Base-by-base conservation (phyloP, 2,797 vertebrate species). In the Malurus leucopterus region DNA sequence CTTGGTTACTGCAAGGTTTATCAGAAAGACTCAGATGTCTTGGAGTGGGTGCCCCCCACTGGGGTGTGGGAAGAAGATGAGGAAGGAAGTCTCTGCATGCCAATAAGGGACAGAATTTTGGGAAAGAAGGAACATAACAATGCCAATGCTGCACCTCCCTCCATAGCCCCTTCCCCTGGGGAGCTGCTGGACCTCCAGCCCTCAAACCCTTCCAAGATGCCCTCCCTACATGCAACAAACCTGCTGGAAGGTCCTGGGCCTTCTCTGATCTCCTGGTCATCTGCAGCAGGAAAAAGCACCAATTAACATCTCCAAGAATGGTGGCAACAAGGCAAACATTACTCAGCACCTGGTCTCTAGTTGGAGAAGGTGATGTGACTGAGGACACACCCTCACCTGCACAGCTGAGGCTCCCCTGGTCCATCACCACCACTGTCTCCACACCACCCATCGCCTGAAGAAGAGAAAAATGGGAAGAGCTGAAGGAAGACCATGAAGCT, bases 381-480 rank as follows among this genome's bases (percentile, higher is more conserved):
- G 1, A 46, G 22, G 9, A 46, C 26, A 61, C 21, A 3, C 15
- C 4, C 1, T 34, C 29, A 67, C 46, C 62, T 40, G 46, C 6
- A 5, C 0, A 1, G 46, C 5, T 29, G 32, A 61, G 16, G 29
- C 14, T 74, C 46, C 16, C 15, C 32, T 20, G 19, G n/a, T 19
- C 23, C 30, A 9, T 38, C 32, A 13, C 10, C 40, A 32, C 20
- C 1, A 5, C 7, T 20, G 9, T 16, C 47, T 18, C 10, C 2
- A 11, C 5, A 3, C 2, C 3, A 29, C 10, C 32, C 13, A 67
- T 40, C 1, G 0, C 23, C 46, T 32, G 32, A 40, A 29, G 70
- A 21, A 16, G 43, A 44, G 23, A 51, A 21, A 27, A 47, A n/a
- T 2, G 11, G 19, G 29, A 47, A 47, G 53, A 32, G 19, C 11